Evolutionary conservation across 2,888 invertebrate species (phyloP).

Genomic region (Epiblema foenella): DNA sequence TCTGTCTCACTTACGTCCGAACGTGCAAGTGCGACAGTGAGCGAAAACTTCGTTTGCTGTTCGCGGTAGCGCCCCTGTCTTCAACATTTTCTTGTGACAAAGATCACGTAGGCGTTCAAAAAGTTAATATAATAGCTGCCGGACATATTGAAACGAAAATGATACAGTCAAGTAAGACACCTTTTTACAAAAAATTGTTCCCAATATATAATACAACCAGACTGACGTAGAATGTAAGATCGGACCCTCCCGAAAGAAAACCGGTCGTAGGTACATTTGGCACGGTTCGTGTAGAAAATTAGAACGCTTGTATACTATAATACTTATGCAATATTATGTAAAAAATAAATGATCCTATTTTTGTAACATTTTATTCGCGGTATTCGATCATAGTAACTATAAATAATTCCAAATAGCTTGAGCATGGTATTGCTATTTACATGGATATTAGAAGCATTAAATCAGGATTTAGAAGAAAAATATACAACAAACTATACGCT

Average conservation of each 20-base stretch:
- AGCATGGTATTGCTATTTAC: background rate
- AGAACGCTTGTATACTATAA: slow-evolving; percentile 61
- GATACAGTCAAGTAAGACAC: slow-evolving; percentile 20
- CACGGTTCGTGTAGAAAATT: slow-evolving; percentile 69
- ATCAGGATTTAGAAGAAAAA: background rate
- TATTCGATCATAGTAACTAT: slow-evolving; percentile 39
- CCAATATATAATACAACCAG: slow-evolving; percentile 39
- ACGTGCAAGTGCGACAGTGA: no score
- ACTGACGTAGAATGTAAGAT: slow-evolving; percentile 41
- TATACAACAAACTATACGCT: background rate
- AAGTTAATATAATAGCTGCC: background rate
- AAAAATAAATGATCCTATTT: slow-evolving; percentile 53
- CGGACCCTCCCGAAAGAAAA: slow-evolving; percentile 40
- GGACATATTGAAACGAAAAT: slow-evolving; percentile 10
- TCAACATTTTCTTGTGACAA: background rate
- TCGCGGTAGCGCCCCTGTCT: no score
- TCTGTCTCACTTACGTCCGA: no score
- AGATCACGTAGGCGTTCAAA: background rate
- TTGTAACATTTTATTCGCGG: slow-evolving; percentile 41
- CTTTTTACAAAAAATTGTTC: slow-evolving; percentile 34
- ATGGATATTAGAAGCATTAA: background rate
- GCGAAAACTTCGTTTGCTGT: no score
- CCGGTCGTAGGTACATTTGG: slow-evolving; percentile 59
- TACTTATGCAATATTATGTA: slow-evolving; percentile 59
- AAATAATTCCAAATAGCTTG: background rate